phyloP scores from a whole-genome alignment of 1,140 invertebrate genomes.

The Phortica variegata region DNA sequence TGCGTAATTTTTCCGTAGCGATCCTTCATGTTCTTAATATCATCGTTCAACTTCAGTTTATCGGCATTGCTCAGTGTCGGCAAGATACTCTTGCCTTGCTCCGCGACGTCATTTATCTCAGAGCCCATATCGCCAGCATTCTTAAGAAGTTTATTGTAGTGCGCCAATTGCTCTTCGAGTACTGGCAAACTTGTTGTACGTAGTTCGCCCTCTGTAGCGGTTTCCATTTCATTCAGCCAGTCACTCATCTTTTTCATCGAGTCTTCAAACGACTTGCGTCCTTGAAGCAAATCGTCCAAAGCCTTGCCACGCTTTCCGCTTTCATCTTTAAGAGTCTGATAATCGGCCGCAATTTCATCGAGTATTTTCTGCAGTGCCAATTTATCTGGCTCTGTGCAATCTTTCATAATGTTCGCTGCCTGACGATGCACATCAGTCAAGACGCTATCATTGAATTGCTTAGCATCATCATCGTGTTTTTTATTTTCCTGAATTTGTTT shows the following conservation, averaged over 20 bases:
- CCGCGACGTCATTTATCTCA: conserved; percentile 71
- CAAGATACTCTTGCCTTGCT: conserved; percentile 77
- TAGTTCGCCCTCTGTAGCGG: conserved; percentile 76
- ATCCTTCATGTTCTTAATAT: conserved; percentile 75
- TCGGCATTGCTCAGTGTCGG: conserved; percentile 82
- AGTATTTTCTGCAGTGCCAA: conserved; percentile 67
- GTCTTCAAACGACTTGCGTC: conserved; percentile 76
- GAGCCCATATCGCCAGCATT: conserved; percentile 72
- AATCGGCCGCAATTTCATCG: conserved; percentile 69
- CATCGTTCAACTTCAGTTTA: conserved; percentile 76
- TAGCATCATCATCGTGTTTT: conserved; percentile 72
- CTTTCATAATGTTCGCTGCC: conserved; percentile 73
- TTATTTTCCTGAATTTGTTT: conserved; percentile 75
- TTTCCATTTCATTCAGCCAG: conserved; percentile 86
- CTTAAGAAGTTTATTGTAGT: conserved; percentile 77
- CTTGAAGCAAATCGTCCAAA: conserved; percentile 71
- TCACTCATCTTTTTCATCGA: conserved; percentile 77
- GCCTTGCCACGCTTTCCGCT: conserved; percentile 72
- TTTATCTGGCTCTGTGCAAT: conserved; percentile 75
- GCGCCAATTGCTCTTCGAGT: conserved; percentile 79
- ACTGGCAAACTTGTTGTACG: conserved; percentile 75
- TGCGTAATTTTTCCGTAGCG: conserved; percentile 71
- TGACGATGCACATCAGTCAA: conserved; percentile 76
- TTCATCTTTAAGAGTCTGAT: conserved; percentile 69
- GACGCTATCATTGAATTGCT: conserved; percentile 74